phyloP scores from a whole-genome alignment of 2,113 vertebrate genomes.

The Vidua chalybeata region DNA sequence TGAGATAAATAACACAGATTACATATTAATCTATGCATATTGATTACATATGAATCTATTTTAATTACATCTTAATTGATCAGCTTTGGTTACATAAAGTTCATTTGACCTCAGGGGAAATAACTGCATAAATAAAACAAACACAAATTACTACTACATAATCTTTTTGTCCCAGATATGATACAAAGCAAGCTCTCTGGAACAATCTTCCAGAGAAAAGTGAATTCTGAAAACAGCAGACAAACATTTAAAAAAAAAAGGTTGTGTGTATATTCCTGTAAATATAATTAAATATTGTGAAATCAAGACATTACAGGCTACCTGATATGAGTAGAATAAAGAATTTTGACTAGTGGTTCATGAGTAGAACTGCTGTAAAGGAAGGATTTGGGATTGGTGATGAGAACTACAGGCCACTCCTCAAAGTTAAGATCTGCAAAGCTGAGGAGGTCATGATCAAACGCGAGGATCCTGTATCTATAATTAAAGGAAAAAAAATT shows the following conservation, averaged over 20 bases:
- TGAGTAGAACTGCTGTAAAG: conserved; percentile 86
- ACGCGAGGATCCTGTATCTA: conserved; percentile 91
- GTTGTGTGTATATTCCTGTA: neutral
- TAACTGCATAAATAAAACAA: neutral
- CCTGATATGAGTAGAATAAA: conserved; percentile 92
- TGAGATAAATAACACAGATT: neutral
- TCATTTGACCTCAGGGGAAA: neutral
- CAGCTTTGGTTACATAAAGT: neutral
- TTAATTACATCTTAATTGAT: neutral
- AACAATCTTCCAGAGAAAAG: neutral
- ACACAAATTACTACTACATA: neutral
- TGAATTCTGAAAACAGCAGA: neutral
- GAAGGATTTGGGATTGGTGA: conserved; percentile 94
- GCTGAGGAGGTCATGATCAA: conserved; percentile 95
- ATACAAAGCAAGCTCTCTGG: neutral
- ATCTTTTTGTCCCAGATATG: neutral
- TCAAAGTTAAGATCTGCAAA: conserved; percentile 90
- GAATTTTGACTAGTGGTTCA: conserved; percentile 87
- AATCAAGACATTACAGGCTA: conserved; percentile 47
- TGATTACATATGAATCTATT: neutral
- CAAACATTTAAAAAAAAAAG: neutral
- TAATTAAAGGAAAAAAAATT: neutral
- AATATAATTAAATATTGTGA: neutral
- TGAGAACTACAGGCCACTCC: conserved; percentile 90
- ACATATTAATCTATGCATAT: neutral